A percentile compares a stretch with the other conserved stretches of the same genome.
These are phyloP conservation scores for Miichthys miiuy DNA, from an alignment of 2,797 vertebrate species.

Conservation along the genomic window DNA sequence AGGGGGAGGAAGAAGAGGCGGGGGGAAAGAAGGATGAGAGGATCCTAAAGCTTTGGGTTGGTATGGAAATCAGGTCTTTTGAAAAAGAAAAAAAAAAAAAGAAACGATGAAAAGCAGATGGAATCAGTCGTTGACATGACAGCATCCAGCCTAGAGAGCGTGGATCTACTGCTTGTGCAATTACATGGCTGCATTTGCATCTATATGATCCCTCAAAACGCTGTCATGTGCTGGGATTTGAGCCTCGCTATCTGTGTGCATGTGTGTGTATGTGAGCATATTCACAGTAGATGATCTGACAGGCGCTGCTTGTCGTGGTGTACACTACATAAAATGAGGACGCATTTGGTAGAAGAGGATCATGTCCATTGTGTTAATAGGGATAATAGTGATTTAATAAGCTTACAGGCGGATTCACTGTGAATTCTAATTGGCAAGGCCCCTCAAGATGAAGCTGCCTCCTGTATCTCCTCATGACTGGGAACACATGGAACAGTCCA, in stretches of 20 bases:
- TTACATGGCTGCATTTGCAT: constrained; percentile 82
- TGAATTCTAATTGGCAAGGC: constrained; percentile 66
- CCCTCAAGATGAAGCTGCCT: constrained; percentile 43
- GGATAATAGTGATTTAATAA: constrained; percentile 78
- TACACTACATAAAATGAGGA: constrained; percentile 61
- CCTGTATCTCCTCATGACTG: constrained; percentile 31
- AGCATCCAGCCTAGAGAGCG: constrained; percentile 68
- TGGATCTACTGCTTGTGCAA: constrained; percentile 72
- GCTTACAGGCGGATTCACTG: constrained; percentile 68
- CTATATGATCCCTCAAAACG: constrained; percentile 82
- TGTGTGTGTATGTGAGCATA: constrained; percentile 22
- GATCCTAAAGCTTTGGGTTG: constrained; percentile 70
- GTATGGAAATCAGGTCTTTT: constrained; percentile 76
- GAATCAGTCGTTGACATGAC: constrained; percentile 77
- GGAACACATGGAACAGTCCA: constrained; percentile 43
- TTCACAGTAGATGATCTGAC: constrained; percentile 66
- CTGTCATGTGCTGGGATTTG: constrained; percentile 74
- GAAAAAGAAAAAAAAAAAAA: constrained; percentile 25
- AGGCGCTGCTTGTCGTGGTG: constrained; percentile 59
- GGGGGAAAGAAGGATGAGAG: constrained; percentile 59
- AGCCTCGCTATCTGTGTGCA: constrained; percentile 48
- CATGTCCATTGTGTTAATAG: constrained; percentile 75
- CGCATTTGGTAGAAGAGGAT: constrained; percentile 64
- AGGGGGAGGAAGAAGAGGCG: constrained; percentile 35
- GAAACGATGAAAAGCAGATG: constrained; percentile 73